Evolutionary conservation across 2,113 vertebrate genomes (phyloP).

Genomic region (Vombatus ursinus): DNA sequence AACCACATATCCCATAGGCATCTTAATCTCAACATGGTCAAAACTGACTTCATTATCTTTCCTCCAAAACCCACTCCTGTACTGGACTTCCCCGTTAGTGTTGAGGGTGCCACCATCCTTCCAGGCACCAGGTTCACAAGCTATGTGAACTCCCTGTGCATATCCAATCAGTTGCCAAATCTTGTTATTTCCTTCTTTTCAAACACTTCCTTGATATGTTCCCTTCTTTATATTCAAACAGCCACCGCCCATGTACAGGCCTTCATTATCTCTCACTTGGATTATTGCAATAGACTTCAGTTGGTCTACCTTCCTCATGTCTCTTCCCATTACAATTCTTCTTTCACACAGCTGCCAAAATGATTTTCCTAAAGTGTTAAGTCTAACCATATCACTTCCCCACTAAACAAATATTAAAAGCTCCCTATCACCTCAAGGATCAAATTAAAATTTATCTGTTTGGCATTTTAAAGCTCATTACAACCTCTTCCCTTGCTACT

Average conservation of each 20-base stretch:
- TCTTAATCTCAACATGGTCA: not conserved
- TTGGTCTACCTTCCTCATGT: not conserved
- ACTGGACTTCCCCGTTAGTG: not conserved
- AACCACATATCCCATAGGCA: not conserved
- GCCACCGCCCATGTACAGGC: not conserved
- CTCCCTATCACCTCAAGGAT: not conserved
- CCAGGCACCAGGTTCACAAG: not conserved
- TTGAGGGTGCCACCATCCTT: not conserved
- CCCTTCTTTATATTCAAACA: not conserved
- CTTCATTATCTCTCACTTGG: not conserved
- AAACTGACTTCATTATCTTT: not conserved
- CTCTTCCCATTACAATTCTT: not conserved
- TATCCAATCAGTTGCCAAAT: not conserved
- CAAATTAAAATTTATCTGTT: not conserved
- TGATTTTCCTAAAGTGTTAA: not conserved
- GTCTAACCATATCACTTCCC: not conserved
- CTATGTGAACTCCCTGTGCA: not conserved
- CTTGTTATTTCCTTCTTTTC: not conserved
- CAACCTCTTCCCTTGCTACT: not conserved
- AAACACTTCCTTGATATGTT: not conserved
- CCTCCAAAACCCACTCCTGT: not conserved
- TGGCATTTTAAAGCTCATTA: not conserved
- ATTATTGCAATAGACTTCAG: not conserved
- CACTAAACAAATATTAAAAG: not conserved
- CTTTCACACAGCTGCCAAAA: not conserved